Conservation (phyloP, 2,797 vertebrate genomes). For the Arctocebus calabarensis region DNA sequence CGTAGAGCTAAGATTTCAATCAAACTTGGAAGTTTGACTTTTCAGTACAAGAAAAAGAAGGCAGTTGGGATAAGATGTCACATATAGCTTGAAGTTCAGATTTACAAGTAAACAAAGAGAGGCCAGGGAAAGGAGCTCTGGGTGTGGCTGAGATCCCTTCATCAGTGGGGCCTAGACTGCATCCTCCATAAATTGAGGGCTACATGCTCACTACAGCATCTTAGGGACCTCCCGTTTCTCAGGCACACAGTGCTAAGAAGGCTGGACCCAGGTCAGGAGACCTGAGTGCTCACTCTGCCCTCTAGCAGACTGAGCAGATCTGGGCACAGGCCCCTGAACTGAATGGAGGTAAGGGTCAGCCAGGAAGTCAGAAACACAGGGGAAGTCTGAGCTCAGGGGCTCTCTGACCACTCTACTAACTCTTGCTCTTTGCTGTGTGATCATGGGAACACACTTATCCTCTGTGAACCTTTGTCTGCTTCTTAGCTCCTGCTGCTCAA, state of each 20-base stretch:
- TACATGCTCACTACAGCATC: not conserved
- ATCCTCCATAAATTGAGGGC: not conserved
- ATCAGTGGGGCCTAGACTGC: not conserved
- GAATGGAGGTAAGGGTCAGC: not conserved
- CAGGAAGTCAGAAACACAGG: not conserved
- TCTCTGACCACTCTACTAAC: not conserved
- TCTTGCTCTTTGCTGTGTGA: not conserved
- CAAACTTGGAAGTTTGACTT: not conserved
- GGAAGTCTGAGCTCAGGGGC: not conserved
- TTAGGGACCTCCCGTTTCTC: not conserved
- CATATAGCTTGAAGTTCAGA: not conserved
- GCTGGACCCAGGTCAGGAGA: not conserved
- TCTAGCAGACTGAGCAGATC: not conserved
- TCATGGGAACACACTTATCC: too few species aligned
- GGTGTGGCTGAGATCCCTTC: not conserved
- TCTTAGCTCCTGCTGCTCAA: not conserved
- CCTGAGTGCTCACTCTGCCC: not conserved
- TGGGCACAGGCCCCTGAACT: too few species aligned
- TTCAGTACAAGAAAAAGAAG: not conserved
- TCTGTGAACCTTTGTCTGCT: not conserved
- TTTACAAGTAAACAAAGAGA: not conserved
- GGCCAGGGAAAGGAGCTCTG: accelerated
- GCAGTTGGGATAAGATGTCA: not conserved
- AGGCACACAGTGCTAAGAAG: not conserved
- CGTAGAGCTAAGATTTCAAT: not conserved